Conservation (phyloP, 2,888 invertebrate species). For the Drosophila mercatorum region DNA sequence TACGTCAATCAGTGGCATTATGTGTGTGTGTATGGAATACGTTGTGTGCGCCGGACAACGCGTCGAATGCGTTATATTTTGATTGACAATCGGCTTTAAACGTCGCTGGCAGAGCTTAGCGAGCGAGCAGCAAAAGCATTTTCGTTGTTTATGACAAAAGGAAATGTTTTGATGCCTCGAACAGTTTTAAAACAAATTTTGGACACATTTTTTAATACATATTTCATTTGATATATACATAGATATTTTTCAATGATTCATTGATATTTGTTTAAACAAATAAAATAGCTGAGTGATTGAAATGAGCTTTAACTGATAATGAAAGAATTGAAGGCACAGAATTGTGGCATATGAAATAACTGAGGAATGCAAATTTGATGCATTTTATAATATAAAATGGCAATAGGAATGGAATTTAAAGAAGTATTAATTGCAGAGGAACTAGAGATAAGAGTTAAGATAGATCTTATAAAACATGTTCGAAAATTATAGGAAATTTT, state of each 20-base stretch:
- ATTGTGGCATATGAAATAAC: too few relatives aligned
- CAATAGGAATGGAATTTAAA: too few relatives aligned
- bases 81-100: constrained; percentile 72
- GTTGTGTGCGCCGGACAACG: background rate
- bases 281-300: background rate
- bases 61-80: constrained; percentile 44
- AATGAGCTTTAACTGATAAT: background rate
- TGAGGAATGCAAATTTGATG: too few relatives aligned
- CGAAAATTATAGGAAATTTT: too few relatives aligned
- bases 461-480: too few relatives aligned
- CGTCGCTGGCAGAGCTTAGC: constrained; percentile 49
- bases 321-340: background rate
- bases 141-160: constrained; percentile 48
- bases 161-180: constrained; percentile 31
- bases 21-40: background rate
- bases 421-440: too few relatives aligned
- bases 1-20: constrained; percentile 44
- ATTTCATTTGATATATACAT: background rate
- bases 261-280: constrained; percentile 30
- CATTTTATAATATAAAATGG: too few relatives aligned
- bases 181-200: constrained; percentile 15
- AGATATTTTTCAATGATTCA: constrained; percentile 16
- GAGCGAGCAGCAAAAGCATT: constrained; percentile 4
- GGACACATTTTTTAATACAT: constrained; percentile 6
- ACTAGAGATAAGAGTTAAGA: too few relatives aligned